A percentile compares a stretch with the other conserved stretches of the same genome.
phyloP scores from a whole-genome alignment of 1,140 invertebrate species.

The Sarcophaga peregrina region DNA sequence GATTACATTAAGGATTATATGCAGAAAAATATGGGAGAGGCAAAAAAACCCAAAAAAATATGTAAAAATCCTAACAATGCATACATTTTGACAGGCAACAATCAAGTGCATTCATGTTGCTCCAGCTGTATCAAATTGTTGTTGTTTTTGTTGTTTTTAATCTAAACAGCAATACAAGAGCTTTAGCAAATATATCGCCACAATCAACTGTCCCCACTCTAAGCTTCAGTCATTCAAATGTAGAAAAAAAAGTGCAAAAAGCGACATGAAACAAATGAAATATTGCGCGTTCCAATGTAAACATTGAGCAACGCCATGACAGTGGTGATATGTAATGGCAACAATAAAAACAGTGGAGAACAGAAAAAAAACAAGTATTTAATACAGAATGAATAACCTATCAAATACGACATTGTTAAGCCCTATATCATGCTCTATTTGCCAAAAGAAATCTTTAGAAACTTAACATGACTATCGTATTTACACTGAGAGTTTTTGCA shows the following conservation, averaged over 20 bases:
- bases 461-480: too few species aligned
- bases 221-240: background rate
- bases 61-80: background rate
- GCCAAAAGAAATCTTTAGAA: too few species aligned
- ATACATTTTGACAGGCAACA: constrained; percentile 12
- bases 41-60: constrained; percentile 1
- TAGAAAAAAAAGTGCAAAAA: background rate
- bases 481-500: too few species aligned
- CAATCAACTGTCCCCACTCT: constrained; percentile 20
- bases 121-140: background rate
- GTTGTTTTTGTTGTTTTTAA: constrained; percentile 23
- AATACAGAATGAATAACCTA: background rate
- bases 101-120: background rate
- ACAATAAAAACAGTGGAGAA: background rate
- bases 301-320: constrained; percentile 9
- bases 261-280: constrained; percentile 14
- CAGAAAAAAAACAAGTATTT: background rate
- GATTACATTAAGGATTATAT: constrained; percentile 45
- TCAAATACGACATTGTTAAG: background rate
- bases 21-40: constrained; percentile 24
- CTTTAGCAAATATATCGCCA: background rate
- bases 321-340: background rate
- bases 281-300: constrained; percentile 31
- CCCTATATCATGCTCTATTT: too few species aligned
- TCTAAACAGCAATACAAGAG: background rate